Conservation (phyloP, 2,113 vertebrate species). For the Vulpes ferrilata region DNA sequence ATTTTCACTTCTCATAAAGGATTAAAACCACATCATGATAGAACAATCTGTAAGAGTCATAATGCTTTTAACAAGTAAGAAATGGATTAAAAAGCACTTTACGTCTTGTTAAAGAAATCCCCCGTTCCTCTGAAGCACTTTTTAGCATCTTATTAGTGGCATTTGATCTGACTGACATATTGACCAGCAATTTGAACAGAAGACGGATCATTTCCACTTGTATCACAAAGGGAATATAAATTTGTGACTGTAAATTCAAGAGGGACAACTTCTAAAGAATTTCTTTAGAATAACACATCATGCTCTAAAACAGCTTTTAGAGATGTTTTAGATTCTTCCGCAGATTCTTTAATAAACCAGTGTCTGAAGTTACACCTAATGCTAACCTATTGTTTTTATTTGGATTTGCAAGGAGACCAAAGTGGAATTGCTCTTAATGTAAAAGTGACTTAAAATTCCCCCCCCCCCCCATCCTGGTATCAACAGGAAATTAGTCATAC, state of each 20-base stretch:
- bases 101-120: slow-evolving; percentile 88
- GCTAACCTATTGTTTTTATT: slow-evolving; percentile 35
- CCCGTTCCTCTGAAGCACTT: slow-evolving; percentile 85
- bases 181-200: slow-evolving; percentile 87
- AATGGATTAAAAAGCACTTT: slow-evolving; percentile 89
- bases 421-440: not conserved
- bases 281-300: slow-evolving; percentile 73
- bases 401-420: slow-evolving; percentile 54
- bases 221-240: slow-evolving; percentile 88
- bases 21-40: slow-evolving; percentile 80
- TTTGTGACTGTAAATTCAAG: slow-evolving; percentile 79
- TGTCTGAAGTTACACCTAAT: not conserved
- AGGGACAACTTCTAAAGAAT: slow-evolving; percentile 83
- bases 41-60: slow-evolving; percentile 83
- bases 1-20: slow-evolving; percentile 77
- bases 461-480: not conserved
- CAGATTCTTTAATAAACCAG: slow-evolving; percentile 68
- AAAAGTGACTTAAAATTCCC: slow-evolving; percentile 33
- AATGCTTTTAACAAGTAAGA: slow-evolving; percentile 87
- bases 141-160: slow-evolving; percentile 87
- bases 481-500: not conserved
- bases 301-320: slow-evolving; percentile 75
- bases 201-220: slow-evolving; percentile 84
- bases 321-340: slow-evolving; percentile 40
- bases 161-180: slow-evolving; percentile 89